Base-by-base conservation (phyloP, 1,140 invertebrate genomes). In the Ephestia elutella region DNA sequence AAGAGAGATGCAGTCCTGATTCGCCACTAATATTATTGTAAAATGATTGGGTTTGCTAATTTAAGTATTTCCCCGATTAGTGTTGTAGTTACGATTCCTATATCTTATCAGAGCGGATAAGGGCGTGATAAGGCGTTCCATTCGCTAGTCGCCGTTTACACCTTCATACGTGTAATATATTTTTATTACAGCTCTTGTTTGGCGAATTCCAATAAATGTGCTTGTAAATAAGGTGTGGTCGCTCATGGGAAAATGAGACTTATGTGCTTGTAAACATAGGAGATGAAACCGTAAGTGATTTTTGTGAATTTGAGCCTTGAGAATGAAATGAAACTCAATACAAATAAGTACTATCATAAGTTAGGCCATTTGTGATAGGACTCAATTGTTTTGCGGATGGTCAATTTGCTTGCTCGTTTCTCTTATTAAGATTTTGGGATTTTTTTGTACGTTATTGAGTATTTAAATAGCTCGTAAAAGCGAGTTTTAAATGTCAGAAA, bases 51-150 rank as follows among this genome's bases (percentile, higher is more conserved):
- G 54, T 61, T 58, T 49, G 51, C 49, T 65, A 60, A 63, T 71
- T 66, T 63, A 70, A 70, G 15, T 72, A 68, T 66, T 66, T 69
- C 64, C 69, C 62, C 65, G 75, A 80, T 83, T 81, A 83, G 65
- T 66, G 64, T 66, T 68, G 71, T 71, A 68, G 73, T 73, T 73
- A 83, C 77, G 71, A 81, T 73, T 74, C 64, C 67, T 50, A 53
- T 80, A 83, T 83, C 80, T 83, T 71, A 80, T 81, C 78, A 73
- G 63, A 59, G 56, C 49, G 60, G 76, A 80, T 81, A 81, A 71
- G 55, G 50, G 54, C 25, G 56, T 60, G 75, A 80, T 78, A 80
- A 65, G 63, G 68, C 59, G 54, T 56, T 54, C 44, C 21, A 61
- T 60, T 66, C 60, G 50, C 50, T 53, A 73, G 69, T 77, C 68